Conservation (phyloP, 2,888 invertebrate genomes). For the Tineola bisselliella region DNA sequence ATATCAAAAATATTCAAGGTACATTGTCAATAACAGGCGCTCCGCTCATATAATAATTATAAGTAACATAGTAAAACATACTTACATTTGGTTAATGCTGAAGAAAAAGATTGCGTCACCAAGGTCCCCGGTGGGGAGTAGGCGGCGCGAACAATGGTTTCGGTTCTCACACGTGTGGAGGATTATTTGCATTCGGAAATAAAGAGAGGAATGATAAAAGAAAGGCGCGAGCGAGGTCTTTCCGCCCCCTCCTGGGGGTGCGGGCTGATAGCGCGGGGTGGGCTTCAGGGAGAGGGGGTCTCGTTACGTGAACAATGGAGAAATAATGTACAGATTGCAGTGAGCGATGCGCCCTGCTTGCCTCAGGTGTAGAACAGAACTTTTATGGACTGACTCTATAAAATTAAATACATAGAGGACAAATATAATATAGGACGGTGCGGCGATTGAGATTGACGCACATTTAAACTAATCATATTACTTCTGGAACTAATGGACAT, state of each 20-base stretch:
- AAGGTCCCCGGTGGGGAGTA: constrained; percentile 55
- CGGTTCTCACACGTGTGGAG: constrained; percentile 71
- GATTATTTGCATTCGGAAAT: constrained; percentile 71
- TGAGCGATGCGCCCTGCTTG: constrained; percentile 66
- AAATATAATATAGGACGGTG: not conserved
- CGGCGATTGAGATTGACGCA: too few relatives aligned
- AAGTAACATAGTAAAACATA: constrained; percentile 25
- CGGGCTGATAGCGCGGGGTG: constrained; percentile 39
- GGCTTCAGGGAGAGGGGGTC: constrained; percentile 28
- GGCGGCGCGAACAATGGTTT: constrained; percentile 68
- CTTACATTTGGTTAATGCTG: constrained; percentile 58
- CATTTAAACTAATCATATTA: too few relatives aligned
- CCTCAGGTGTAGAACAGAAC: constrained; percentile 49
- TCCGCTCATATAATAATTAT: not conserved
- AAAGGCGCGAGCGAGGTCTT: constrained; percentile 68
- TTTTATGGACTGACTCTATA: not conserved
- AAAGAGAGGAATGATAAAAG: constrained; percentile 69
- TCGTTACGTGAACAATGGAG: constrained; percentile 70
- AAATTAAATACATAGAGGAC: not conserved
- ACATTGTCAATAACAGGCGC: not conserved
- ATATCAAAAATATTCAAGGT: too few relatives aligned
- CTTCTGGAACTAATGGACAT: too few relatives aligned
- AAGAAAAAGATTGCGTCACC: constrained; percentile 67
- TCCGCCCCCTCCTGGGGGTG: constrained; percentile 66
- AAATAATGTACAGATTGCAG: constrained; percentile 70